phyloP scores from a whole-genome alignment of 2,797 vertebrate species.

The Glossophaga mutica region DNA sequence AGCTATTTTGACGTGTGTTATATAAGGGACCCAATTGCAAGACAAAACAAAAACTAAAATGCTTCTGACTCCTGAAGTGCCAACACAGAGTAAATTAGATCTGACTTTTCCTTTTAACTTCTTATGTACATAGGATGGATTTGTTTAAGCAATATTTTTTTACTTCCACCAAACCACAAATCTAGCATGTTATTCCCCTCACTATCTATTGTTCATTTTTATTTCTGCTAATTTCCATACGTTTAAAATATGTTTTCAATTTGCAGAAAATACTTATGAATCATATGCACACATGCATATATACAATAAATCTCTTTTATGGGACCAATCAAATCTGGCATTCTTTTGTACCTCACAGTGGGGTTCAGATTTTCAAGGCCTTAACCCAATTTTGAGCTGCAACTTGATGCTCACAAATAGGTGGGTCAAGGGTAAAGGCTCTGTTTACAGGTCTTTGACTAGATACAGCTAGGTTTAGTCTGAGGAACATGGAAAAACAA shows the following conservation, averaged over 20 bases:
- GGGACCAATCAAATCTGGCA: slow-evolving; percentile 8
- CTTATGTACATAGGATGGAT: slow-evolving; percentile 38
- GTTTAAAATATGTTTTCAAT: slow-evolving; percentile 61
- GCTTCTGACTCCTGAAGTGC: slow-evolving; percentile 37
- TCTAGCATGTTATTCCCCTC: slow-evolving; percentile 43
- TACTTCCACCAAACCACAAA: slow-evolving; percentile 35
- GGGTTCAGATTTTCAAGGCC: slow-evolving; percentile 33
- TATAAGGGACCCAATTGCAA: slow-evolving; percentile 51
- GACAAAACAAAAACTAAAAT: slow-evolving; percentile 68
- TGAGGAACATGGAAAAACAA: neutral
- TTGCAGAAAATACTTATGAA: slow-evolving; percentile 56
- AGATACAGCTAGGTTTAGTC: neutral
- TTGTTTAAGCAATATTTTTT: slow-evolving; percentile 55
- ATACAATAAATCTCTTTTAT: slow-evolving; percentile 53
- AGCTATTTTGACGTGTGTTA: slow-evolving; percentile 58
- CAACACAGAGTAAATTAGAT: slow-evolving; percentile 36
- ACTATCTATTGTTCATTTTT: slow-evolving; percentile 41
- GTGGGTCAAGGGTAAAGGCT: slow-evolving; percentile 46
- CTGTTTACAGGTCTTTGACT: slow-evolving; percentile 22
- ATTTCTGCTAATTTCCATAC: slow-evolving; percentile 58
- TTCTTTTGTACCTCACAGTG: slow-evolving; percentile 49
- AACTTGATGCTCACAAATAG: slow-evolving; percentile 40
- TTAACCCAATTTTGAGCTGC: slow-evolving; percentile 23
- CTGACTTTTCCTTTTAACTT: slow-evolving; percentile 55
- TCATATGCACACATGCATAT: neutral